Evolutionary conservation across 2,113 vertebrate genomes (phyloP).

Genomic region (Amphiprion percula): DNA sequence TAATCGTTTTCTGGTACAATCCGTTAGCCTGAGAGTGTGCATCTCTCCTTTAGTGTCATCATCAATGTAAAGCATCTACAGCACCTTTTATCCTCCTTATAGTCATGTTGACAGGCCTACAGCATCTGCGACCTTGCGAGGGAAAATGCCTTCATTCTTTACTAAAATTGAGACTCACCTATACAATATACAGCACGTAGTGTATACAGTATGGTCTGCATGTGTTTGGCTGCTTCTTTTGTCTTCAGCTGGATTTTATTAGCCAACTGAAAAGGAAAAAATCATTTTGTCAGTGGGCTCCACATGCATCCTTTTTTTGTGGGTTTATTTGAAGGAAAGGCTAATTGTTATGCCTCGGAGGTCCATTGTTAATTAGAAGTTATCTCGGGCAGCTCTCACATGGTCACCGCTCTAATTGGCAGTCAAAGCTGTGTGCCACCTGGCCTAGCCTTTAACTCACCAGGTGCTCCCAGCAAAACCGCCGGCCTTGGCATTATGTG

Average conservation of each 20-base stretch:
- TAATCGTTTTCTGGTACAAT: constrained; percentile 28
- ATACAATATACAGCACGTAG: constrained; percentile 7
- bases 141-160: constrained; percentile 37
- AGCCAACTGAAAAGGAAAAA: constrained; percentile 19
- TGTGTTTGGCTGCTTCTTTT: neutral
- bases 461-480: constrained; percentile 69
- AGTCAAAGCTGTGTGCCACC: constrained; percentile 75
- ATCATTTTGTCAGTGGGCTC: constrained; percentile 28
- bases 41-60: constrained; percentile 21
- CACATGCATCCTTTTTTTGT: constrained; percentile 34
- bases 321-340: constrained; percentile 64
- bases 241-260: constrained; percentile 15
- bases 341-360: constrained; percentile 76
- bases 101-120: constrained; percentile 43
- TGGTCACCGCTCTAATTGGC: constrained; percentile 77
- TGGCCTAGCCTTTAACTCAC: constrained; percentile 75
- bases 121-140: constrained; percentile 52
- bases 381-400: constrained; percentile 69
- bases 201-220: neutral
- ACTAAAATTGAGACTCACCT: constrained; percentile 15
- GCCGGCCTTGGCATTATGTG: constrained; percentile 47
- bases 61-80: constrained; percentile 40
- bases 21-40: neutral
- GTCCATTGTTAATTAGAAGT: constrained; percentile 76
- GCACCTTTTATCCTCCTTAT: constrained; percentile 24